A percentile compares a stretch with the other conserved stretches of the same genome.
phyloP scores from a whole-genome alignment of 2,797 vertebrate species.

The Hemibagrus guttatus region DNA sequence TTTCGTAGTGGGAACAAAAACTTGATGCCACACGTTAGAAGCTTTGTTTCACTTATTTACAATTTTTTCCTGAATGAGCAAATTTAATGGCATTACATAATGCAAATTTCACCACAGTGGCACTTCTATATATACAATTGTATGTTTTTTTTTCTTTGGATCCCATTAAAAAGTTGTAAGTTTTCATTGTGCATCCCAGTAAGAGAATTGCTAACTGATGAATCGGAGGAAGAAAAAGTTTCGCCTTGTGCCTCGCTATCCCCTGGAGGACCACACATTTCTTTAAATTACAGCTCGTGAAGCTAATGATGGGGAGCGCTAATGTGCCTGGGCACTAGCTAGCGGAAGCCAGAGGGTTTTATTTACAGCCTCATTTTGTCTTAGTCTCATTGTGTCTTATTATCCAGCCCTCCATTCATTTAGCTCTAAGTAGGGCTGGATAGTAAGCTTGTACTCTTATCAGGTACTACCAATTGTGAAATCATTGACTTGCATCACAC shows the following conservation, averaged over 20 bases:
- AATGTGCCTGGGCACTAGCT: conserved; percentile 40
- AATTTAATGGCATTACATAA: too few species aligned
- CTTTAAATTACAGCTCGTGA: conserved; percentile 52
- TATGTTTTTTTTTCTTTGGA: conserved; percentile 19
- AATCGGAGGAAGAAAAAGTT: conserved; percentile 39
- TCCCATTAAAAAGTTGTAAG: conserved; percentile 45
- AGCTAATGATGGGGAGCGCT: conserved; percentile 47
- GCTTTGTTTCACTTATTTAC: conserved; percentile 10
- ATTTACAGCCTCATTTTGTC: conserved; percentile 39
- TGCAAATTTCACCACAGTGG: too few species aligned
- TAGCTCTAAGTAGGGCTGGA: conserved; percentile 12
- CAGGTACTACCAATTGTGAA: not conserved
- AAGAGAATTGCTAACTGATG: conserved; percentile 47
- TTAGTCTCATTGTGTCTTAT: conserved; percentile 37
- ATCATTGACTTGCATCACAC: not conserved
- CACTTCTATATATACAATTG: not conserved
- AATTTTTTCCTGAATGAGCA: conserved; percentile 32
- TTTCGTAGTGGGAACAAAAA: too few species aligned
- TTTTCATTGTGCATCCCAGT: conserved; percentile 42
- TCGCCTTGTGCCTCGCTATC: conserved; percentile 41
- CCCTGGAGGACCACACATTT: conserved; percentile 35
- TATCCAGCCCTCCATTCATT: conserved; percentile 35
- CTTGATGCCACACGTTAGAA: not conserved
- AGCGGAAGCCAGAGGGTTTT: conserved; percentile 36
- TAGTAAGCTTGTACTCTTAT: not conserved